These are phyloP conservation scores for Poeciliopsis prolifica DNA, from an alignment of 2,113 vertebrate genomes.

Conservation along the genomic window DNA sequence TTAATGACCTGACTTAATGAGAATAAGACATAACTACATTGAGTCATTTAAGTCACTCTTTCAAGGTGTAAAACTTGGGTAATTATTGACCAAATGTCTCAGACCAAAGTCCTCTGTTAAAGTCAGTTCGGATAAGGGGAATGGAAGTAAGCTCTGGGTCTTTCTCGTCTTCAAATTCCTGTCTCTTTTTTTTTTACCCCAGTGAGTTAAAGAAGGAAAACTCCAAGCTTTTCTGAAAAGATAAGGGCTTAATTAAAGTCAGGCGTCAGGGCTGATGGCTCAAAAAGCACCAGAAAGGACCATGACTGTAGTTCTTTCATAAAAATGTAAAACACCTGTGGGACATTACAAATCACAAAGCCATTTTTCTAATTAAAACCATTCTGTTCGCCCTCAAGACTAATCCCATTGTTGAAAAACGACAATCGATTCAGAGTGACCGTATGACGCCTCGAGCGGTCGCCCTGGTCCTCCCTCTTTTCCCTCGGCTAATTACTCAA, in stretches of 20 bases:
- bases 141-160: slow-evolving; percentile 40
- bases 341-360: slow-evolving; percentile 48
- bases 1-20: slow-evolving; percentile 22
- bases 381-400: slow-evolving; percentile 35
- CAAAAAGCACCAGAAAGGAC: slow-evolving; percentile 46
- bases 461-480: slow-evolving; percentile 6
- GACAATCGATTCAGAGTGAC: slow-evolving; percentile 36
- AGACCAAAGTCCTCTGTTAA: slow-evolving; percentile 33
- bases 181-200: slow-evolving; percentile 18
- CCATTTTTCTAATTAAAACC: slow-evolving; percentile 58
- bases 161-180: slow-evolving; percentile 62
- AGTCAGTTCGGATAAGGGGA: slow-evolving; percentile 23
- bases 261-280: slow-evolving; percentile 48
- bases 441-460: slow-evolving; percentile 12
- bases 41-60: slow-evolving; percentile 12
- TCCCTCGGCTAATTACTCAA: slow-evolving; percentile 23
- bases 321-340: slow-evolving; percentile 67
- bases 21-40: neutral
- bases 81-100: slow-evolving; percentile 51
- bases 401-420: slow-evolving; percentile 46
- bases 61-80: slow-evolving; percentile 20
- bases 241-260: slow-evolving; percentile 76
- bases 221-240: slow-evolving; percentile 53
- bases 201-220: slow-evolving; percentile 46
- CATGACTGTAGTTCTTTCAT: slow-evolving; percentile 48